Conservation (phyloP, 2,888 invertebrate species). For the Drosophila sordidula region DNA sequence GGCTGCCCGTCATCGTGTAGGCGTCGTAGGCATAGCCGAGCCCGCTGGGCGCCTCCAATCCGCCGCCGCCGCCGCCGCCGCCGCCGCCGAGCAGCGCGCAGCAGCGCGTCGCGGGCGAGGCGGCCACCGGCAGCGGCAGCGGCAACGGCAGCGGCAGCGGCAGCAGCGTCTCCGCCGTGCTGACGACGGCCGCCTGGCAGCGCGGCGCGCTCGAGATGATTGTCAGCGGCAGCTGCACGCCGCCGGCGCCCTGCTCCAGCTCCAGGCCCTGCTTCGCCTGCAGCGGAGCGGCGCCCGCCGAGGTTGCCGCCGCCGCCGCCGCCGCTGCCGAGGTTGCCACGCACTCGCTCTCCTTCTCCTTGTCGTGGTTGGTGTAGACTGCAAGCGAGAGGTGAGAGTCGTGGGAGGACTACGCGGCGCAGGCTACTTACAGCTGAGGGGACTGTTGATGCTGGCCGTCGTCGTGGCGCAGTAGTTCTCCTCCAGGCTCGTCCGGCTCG, state of each 20-base stretch:
- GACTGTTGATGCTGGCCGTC: conserved; percentile 83
- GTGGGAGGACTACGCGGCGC: background rate
- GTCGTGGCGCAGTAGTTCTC: conserved; percentile 84
- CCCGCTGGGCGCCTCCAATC: conserved; percentile 47
- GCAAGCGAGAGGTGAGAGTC: conserved; percentile 17
- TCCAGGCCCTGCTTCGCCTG: conserved; percentile 71
- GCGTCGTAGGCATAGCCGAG: conserved; percentile 77
- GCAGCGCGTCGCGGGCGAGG: conserved; percentile 81
- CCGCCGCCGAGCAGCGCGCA: conserved; percentile 80
- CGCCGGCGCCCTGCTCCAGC: conserved; percentile 48
- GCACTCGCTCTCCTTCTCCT: conserved; percentile 84
- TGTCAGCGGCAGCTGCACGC: conserved; percentile 82
- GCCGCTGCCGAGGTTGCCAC: conserved; percentile 61
- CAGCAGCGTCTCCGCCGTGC: conserved; percentile 77
- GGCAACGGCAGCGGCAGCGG: conserved; percentile 54
- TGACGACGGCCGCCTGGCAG: conserved; percentile 72
- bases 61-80: conserved; percentile 14
- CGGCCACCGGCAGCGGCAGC: conserved; percentile 63
- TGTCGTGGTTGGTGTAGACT: conserved; percentile 85
- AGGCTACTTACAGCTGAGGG: conserved; percentile 83
- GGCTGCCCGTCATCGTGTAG: conserved; percentile 77
- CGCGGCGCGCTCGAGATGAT: conserved; percentile 84
- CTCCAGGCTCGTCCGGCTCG: conserved; percentile 83
- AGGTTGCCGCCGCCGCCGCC: conserved; percentile 23
- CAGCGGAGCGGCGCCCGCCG: conserved; percentile 42